Evolutionary conservation across 92 coral and sea anemone genomes (phyloP).

Genomic region (Palythoa caribaeorum): DNA sequence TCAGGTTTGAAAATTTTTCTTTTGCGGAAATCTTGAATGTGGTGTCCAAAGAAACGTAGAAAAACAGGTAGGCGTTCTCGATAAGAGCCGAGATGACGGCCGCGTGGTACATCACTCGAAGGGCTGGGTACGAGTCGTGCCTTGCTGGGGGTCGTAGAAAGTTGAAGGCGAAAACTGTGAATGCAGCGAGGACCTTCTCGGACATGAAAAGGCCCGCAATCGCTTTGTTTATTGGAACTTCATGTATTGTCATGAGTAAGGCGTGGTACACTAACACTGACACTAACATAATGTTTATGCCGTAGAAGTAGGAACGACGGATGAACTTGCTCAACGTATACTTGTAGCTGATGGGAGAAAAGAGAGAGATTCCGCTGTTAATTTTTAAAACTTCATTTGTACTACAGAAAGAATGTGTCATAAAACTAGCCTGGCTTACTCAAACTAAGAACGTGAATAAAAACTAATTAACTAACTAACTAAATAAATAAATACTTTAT

Average conservation of each 20-base stretch:
- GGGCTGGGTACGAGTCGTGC: constrained; percentile 49
- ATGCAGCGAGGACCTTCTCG: constrained; percentile 29
- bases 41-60: constrained; percentile 23
- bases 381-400: too few relatives aligned
- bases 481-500: too few relatives aligned
- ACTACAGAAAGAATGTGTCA: too few relatives aligned
- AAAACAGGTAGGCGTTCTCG: constrained; percentile 45
- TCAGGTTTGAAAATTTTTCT: constrained; percentile 1
- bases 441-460: too few relatives aligned
- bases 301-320: constrained; percentile 26
- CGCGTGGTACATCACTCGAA: constrained; percentile 36
- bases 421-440: too few relatives aligned
- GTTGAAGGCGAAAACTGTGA: constrained; percentile 36
- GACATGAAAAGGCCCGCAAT: constrained; percentile 42
- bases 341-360: constrained; percentile 22
- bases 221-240: constrained; percentile 35
- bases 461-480: too few relatives aligned
- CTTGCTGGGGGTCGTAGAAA: constrained; percentile 44
- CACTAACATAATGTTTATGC: not conserved
- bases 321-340: constrained; percentile 11
- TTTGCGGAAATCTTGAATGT: constrained; percentile 40
- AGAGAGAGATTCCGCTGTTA: too few relatives aligned
- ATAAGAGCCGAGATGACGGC: constrained; percentile 27
- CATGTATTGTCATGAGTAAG: not conserved
- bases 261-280: constrained; percentile 32